Base-by-base conservation (phyloP, 2,888 invertebrate genomes). In the Drosophila recens region DNA sequence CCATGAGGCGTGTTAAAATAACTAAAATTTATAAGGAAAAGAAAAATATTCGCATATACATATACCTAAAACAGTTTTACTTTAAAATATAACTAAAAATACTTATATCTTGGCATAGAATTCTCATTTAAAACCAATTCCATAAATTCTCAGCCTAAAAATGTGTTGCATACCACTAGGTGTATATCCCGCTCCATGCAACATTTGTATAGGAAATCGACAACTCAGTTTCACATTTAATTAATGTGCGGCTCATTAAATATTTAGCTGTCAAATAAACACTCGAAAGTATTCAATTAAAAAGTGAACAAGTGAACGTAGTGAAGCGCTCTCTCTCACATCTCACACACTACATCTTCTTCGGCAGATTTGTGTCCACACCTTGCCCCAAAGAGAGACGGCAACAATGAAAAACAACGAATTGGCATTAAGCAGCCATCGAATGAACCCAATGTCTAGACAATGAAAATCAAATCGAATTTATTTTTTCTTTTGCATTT, bases 391-490 rank as follows among this genome's bases (percentile, higher is more conserved):
- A 45, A 51, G 27, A 36, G 43, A 23, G 23, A 23, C 40, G 48
- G 46, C 62, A 67, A n/a, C 33, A 53, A 13, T 36, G 38, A 46
- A 58, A 72, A 79, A 85, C 85, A 85, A 69, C 79, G 83, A 85
- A 87, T 87, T 87, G 84, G 84, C 84, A 85, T 87, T 85, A 87
- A 85, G 85, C 74, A 72, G 75, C 68, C 69, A 69, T 69, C 63
- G 77, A 77, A 76, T 54, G 77, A 86, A 84, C 75, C 77, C 75
- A 84, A 79, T 66, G 89, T 89, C 89, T 89, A 90, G 90, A 90
- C 89, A 89, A 87, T 82, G 82, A 75, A 84, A 84, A 87, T 90
- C 83, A 82, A 89, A 87, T 87, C 89, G 85, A 86, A 86, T 82
- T 86, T 86, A 61, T 75, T 75, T 69, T 78, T 75, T 82, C 48